Base-by-base conservation (phyloP, 2,888 invertebrate genomes). In the Salticus scenicus region DNA sequence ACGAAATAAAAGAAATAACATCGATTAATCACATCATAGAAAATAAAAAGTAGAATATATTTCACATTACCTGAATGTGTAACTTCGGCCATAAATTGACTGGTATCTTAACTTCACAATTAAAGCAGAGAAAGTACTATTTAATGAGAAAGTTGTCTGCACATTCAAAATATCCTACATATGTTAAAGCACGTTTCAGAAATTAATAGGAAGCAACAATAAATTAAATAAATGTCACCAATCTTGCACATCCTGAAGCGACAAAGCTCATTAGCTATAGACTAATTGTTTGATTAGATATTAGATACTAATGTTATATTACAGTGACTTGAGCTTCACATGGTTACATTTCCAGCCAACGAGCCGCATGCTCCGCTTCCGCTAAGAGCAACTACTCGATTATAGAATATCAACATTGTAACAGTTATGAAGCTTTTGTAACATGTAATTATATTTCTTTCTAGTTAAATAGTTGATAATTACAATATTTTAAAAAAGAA, bases 21-120 rank as follows among this genome's bases (percentile, higher is more conserved):
- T n/a, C n/a, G n/a, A n/a, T n/a, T n/a, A n/a, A n/a, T n/a, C n/a
- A n/a, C n/a, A n/a, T n/a, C n/a, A n/a, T n/a, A n/a, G n/a, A n/a
- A n/a, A n/a, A n/a, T n/a, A n/a, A n/a, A n/a, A n/a, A n/a, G n/a
- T n/a, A n/a, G n/a, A n/a, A n/a, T n/a, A n/a, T n/a, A n/a, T n/a
- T n/a, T n/a, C 24, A 33, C 24, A 57, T 74, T 86, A 86, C 85
- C 85, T 86, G 85, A 86, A 79, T 86, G 79, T 0, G 85, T 86
- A 30, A 86, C 71, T 80, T 86, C 85, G 24, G 85, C 85, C 85
- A 86, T 86, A 41, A 33, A 75, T 73, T 30, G 31, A 33, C 12
- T 10, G 28, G 51, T 51, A 24, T 30, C 24, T 31, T 71, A n/a
- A 41, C 4, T 41, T 33, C 33, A n/a, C 33, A 24, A 57, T 24